These are phyloP conservation scores for Rambutsinella grinnellia DNA, from an alignment of 2,888 invertebrate species.

Conservation along the genomic window DNA sequence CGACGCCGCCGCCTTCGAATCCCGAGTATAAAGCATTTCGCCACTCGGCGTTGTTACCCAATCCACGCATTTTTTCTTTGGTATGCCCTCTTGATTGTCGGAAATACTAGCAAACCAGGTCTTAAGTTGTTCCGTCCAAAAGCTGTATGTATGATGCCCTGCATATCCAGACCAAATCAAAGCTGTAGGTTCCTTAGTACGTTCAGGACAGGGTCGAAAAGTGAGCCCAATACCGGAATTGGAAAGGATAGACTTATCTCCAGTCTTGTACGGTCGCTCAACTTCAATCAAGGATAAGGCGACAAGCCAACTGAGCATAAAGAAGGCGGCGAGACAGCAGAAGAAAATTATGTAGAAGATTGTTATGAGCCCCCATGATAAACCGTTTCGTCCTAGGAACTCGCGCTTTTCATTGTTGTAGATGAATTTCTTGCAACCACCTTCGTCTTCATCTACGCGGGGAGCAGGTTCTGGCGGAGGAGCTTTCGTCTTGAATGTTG, in stretches of 20 bases:
- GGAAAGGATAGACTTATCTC: conserved; percentile 1
- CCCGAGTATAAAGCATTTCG: no score
- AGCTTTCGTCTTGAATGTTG: no score
- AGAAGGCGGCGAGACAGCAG: conserved; percentile 90
- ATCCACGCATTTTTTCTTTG: no score
- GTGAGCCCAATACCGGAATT: conserved; percentile 74
- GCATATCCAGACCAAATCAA: conserved; percentile 95
- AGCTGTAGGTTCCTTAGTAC: conserved; percentile 91
- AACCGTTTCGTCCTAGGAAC: conserved; percentile 17
- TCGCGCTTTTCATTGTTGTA: conserved; percentile 19
- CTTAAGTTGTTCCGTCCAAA: conserved; percentile 84
- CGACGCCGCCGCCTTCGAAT: no score
- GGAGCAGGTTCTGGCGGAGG: background rate
- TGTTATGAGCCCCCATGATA: conserved; percentile 74
- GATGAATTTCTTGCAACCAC: conserved; percentile 8
- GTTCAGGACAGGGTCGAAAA: conserved; percentile 93
- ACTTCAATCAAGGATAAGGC: background rate
- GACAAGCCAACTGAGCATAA: conserved; percentile 69
- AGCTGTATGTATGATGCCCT: conserved; percentile 79
- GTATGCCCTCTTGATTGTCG: background rate
- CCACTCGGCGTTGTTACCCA: no score
- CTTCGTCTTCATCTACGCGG: conserved; percentile 3
- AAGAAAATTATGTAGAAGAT: conserved; percentile 97
- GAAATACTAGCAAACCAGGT: conserved; percentile 72
- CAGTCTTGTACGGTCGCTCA: background rate